These are phyloP conservation scores for Lutjanus erythropterus DNA, from an alignment of 2,113 vertebrate genomes.

Conservation along the genomic window DNA sequence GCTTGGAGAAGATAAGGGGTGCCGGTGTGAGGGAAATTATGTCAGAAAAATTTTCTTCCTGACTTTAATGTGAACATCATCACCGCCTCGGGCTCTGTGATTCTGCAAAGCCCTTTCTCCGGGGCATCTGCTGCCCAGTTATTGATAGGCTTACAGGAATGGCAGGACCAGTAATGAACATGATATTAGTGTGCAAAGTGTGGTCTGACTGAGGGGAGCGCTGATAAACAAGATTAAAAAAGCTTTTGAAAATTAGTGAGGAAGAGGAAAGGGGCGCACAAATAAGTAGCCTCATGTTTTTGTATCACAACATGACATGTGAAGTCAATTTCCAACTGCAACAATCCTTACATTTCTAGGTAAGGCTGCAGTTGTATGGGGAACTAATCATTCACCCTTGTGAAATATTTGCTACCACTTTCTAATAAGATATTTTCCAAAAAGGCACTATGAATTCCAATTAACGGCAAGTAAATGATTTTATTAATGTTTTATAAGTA, in stretches of 20 bases:
- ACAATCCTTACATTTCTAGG: neutral
- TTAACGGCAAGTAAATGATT: too few species aligned
- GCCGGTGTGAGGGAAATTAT: neutral
- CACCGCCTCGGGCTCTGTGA: slow-evolving; percentile 28
- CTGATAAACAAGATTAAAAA: neutral
- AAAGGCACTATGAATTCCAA: too few species aligned
- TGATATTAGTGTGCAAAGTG: slow-evolving; percentile 11
- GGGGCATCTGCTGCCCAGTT: slow-evolving; percentile 26
- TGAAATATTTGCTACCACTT: too few species aligned
- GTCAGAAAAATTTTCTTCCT: neutral
- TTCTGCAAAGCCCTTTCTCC: slow-evolving; percentile 38
- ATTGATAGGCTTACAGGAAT: slow-evolving; percentile 34
- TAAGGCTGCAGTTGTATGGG: neutral
- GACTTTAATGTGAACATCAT: slow-evolving; percentile 25
- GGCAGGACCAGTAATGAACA: slow-evolving; percentile 56
- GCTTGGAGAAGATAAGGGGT: neutral
- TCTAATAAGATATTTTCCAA: too few species aligned
- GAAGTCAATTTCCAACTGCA: neutral
- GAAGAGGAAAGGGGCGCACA: neutral
- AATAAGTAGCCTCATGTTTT: too few species aligned
- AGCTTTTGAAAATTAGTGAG: neutral
- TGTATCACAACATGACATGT: too few species aligned
- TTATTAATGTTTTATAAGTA: too few species aligned
- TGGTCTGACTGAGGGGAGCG: neutral
- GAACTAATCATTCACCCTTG: neutral